A percentile compares a stretch with the other conserved stretches of the same genome.
Conservation (phyloP, 2,888 invertebrate species). For the Pseudanteris insignis region DNA sequence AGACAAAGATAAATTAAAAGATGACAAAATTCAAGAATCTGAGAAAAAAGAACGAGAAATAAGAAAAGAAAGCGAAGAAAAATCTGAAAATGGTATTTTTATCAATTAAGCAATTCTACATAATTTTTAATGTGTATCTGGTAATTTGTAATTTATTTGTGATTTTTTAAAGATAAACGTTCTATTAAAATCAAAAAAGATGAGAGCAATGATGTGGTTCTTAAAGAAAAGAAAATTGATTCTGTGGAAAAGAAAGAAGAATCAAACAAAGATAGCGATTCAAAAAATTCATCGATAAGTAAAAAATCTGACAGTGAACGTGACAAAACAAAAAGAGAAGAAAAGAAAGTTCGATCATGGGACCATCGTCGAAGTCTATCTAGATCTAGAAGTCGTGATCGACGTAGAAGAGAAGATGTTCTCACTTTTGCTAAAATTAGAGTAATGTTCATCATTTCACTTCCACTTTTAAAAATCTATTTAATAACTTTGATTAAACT, state of each 20-base stretch:
- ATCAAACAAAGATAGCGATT: constrained; percentile 58
- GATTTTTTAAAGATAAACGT: constrained; percentile 30
- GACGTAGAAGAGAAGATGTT: constrained; percentile 73
- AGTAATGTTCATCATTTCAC: constrained; percentile 64
- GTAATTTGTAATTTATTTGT: background rate
- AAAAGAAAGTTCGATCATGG: constrained; percentile 64
- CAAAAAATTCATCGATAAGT: constrained; percentile 69
- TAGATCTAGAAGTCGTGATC: constrained; percentile 65
- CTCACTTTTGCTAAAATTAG: constrained; percentile 84
- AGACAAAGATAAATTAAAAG: constrained; percentile 67
- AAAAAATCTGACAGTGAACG: constrained; percentile 64
- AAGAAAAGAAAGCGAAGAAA: constrained; percentile 69
- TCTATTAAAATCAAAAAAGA: constrained; percentile 53
- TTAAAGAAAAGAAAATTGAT: constrained; percentile 67
- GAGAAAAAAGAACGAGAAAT: constrained; percentile 60
- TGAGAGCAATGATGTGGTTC: constrained; percentile 51
- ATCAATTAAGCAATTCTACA: too few species aligned
- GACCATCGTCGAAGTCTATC: constrained; percentile 59
- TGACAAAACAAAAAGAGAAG: constrained; percentile 55
- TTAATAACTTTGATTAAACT: too few species aligned
- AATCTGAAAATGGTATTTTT: constrained; percentile 46
- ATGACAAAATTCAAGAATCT: constrained; percentile 54
- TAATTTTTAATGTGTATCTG: background rate
- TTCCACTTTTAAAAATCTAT: too few species aligned
- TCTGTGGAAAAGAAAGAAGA: constrained; percentile 65